Base-by-base conservation (phyloP, 30 jellyfish, hydroid and myxozoan genomes). In the Sanderia malayensis region DNA sequence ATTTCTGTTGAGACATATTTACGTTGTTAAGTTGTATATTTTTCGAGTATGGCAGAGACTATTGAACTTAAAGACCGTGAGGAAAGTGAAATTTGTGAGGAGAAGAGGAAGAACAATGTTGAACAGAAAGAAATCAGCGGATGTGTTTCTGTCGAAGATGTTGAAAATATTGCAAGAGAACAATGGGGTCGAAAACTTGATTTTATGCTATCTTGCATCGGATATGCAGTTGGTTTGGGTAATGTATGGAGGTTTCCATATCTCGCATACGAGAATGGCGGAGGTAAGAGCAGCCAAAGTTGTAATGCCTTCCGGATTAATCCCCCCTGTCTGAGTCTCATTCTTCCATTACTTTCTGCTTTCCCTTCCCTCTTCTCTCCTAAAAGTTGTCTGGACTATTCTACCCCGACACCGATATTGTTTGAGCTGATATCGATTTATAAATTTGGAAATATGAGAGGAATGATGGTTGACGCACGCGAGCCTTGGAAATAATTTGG, bases 151-250 rank as follows among this genome's bases (percentile, higher is more conserved):
- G 11, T 18, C 6, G 77, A n/a, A 13, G 30, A 33, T 44, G 83
- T 1, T 29, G 88, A 69, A 44, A 65, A 11, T 0, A 52, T 29
- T 0, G 94, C 70, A 46, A 34, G 96, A 15, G 96, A 86, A 76
- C 86, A 76, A 46, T 86, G 96, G 96, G 96, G 96, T 34, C 22
- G 84, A 17, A 86, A 86, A 58, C 88, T 86, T 17, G 96, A 86
- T 64, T 86, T 86, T 45, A 71, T 86, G 84, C 52, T 86, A 22
- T 76, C 96, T 0, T 86, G 96, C 80, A 81, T 86, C 33, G 96
- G 96, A 8, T 86, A 86, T 59, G 96, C 96, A 23, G 96, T 86
- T 33, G 96, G 96, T 28, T 84, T 86, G 37, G 96, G 96, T 23
- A 86, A 86, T 57, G 90, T 86, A 18, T 86, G 96, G 96, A 47